These are phyloP conservation scores for Sebastes ruberrimus DNA, from an alignment of 2,797 vertebrate species.

Conservation along the genomic window DNA sequence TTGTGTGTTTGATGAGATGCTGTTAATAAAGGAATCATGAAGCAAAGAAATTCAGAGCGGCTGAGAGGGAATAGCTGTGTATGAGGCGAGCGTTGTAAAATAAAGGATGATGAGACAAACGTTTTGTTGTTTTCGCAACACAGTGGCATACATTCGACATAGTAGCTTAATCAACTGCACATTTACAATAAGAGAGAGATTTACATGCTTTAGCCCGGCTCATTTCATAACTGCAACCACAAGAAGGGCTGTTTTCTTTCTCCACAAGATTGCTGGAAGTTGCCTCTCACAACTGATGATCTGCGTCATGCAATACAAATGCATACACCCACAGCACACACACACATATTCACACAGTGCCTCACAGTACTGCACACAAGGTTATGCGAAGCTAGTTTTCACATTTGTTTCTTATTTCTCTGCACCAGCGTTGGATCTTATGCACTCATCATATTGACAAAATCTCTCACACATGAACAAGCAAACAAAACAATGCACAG, in stretches of 20 bases:
- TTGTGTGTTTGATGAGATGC: slow-evolving; percentile 67
- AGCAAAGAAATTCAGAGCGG: slow-evolving; percentile 48
- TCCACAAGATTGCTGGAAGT: slow-evolving; percentile 16
- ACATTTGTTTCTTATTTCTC: neutral
- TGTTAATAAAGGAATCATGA: slow-evolving; percentile 57
- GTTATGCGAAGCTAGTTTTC: neutral
- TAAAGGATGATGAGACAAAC: slow-evolving; percentile 30
- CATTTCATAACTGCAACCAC: slow-evolving; percentile 27
- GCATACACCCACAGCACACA: slow-evolving; percentile 2
- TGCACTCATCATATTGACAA: neutral
- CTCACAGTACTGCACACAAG: neutral
- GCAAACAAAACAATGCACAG: neutral
- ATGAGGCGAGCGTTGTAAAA: slow-evolving; percentile 25
- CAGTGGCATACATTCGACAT: slow-evolving; percentile 6
- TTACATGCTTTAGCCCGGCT: slow-evolving; percentile 6
- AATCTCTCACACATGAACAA: neutral
- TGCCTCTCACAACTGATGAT: slow-evolving; percentile 21
- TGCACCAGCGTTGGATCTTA: neutral
- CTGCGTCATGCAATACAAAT: slow-evolving; percentile 32
- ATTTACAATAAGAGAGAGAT: slow-evolving; percentile 24
- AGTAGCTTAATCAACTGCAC: slow-evolving; percentile 21
- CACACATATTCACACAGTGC: neutral
- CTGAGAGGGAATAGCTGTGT: slow-evolving; percentile 28
- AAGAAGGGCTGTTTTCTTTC: slow-evolving; percentile 20
- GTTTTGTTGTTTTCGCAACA: slow-evolving; percentile 18